Percentiles rank a stretch among this genome's conserved stretches.
phyloP scores from a whole-genome alignment of 2,888 invertebrate species.

The Protula sp. region DNA sequence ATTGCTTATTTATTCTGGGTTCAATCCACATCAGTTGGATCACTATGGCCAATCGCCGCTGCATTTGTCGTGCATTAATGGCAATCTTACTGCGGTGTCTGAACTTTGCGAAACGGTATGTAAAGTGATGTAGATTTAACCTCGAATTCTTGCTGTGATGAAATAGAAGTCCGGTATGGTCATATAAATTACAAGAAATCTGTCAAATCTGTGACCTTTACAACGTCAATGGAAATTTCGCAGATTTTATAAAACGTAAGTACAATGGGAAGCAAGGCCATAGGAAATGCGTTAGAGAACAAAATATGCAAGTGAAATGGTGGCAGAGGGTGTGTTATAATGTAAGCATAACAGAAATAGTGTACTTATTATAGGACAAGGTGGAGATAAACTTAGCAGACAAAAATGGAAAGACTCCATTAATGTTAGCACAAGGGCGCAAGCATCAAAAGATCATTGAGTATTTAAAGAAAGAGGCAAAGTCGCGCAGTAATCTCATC shows the following conservation, averaged over 20 bases:
- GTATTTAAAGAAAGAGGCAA: conserved; percentile 74
- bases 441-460: conserved; percentile 79
- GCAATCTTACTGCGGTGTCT: conserved; percentile 79
- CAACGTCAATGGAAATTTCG: no score
- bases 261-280: no score
- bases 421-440: conserved; percentile 83
- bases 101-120: conserved; percentile 69
- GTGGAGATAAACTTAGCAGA: conserved; percentile 80
- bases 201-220: no score
- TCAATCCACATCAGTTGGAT: conserved; percentile 81
- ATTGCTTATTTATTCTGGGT: conserved; percentile 83
- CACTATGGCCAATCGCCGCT: conserved; percentile 88
- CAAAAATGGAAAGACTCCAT: conserved; percentile 86
- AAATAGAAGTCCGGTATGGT: no score
- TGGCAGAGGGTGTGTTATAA: no score
- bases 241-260: no score
- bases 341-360: neutral
- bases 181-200: no score
- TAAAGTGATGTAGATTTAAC: no score
- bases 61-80: conserved; percentile 82
- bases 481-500: conserved; percentile 61
- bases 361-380: conserved; percentile 62
- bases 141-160: no score
- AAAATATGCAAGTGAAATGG: no score
- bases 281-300: no score